These are phyloP conservation scores for Hybos culiciformis DNA, from an alignment of 2,888 invertebrate species.

Conservation along the genomic window DNA sequence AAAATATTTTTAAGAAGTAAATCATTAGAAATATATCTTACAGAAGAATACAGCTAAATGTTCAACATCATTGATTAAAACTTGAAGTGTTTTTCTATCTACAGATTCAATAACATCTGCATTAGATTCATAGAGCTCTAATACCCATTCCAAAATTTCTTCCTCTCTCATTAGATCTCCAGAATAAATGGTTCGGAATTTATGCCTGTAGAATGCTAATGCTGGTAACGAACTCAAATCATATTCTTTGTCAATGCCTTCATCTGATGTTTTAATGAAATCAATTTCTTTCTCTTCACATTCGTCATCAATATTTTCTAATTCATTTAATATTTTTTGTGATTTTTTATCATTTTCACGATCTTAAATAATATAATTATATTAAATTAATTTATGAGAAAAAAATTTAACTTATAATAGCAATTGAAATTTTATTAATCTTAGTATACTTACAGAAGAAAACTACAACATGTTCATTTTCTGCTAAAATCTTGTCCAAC, in stretches of 20 bases:
- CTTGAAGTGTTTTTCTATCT: slow-evolving; percentile 78
- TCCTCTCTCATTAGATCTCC: slow-evolving; percentile 85
- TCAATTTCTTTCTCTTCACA: slow-evolving; percentile 84
- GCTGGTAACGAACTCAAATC: slow-evolving; percentile 69
- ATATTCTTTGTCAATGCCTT: slow-evolving; percentile 75
- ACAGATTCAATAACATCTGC: slow-evolving; percentile 86
- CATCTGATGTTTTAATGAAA: slow-evolving; percentile 84
- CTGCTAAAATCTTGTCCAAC: slow-evolving; percentile 77
- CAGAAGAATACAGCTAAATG: slow-evolving; percentile 87
- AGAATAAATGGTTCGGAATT: slow-evolving; percentile 74
- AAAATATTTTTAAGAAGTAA: neutral
- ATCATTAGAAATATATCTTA: slow-evolving; percentile 36
- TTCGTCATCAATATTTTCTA: slow-evolving; percentile 87
- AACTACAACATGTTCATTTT: slow-evolving; percentile 79
- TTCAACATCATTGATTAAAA: slow-evolving; percentile 77
- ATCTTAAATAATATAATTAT: slow-evolving; percentile 40
- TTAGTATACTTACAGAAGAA: slow-evolving; percentile 66
- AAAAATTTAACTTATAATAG: neutral
- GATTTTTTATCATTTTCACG: slow-evolving; percentile 82
- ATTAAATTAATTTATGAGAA: slow-evolving; percentile 1
- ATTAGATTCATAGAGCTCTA: slow-evolving; percentile 66
- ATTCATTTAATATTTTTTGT: slow-evolving; percentile 71
- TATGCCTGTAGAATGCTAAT: slow-evolving; percentile 73
- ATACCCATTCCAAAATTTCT: slow-evolving; percentile 77
- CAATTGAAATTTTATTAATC: neutral